A percentile compares a stretch with the other conserved stretches of the same genome.
These are phyloP conservation scores for Seira sanloemensis DNA, from an alignment of 2,888 invertebrate genomes.

Conservation along the genomic window DNA sequence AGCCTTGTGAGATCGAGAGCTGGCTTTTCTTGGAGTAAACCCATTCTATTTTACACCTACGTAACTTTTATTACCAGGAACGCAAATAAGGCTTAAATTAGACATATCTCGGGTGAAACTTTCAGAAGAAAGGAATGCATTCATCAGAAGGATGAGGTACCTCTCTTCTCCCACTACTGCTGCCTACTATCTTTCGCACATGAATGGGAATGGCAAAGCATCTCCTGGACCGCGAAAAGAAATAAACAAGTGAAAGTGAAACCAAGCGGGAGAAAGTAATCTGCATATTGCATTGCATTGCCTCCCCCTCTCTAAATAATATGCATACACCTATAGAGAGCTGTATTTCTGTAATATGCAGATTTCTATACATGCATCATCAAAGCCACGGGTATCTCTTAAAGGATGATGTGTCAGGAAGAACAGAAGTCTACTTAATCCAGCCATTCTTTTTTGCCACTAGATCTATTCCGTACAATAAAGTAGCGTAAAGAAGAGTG, in stretches of 20 bases:
- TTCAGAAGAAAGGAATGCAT: not conserved
- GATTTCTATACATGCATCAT: not conserved
- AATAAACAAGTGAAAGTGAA: conserved; percentile 54
- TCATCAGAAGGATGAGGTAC: not conserved
- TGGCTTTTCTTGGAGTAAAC: too few relatives aligned
- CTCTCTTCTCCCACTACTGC: too few relatives aligned
- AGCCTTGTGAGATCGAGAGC: too few relatives aligned
- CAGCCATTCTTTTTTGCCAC: conserved; percentile 25
- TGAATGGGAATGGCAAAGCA: not conserved
- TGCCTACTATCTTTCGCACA: not conserved
- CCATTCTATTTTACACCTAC: not conserved
- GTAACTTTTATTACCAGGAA: not conserved
- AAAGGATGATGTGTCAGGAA: conserved; percentile 49
- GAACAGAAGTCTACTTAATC: conserved; percentile 44
- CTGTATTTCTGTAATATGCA: not conserved
- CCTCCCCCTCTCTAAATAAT: not conserved
- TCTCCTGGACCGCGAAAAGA: not conserved
- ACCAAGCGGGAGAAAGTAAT: conserved; percentile 19
- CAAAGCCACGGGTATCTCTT: not conserved
- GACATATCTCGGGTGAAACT: not conserved
- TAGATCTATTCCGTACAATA: conserved; percentile 13
- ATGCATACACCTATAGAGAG: too few relatives aligned
- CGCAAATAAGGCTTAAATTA: not conserved
- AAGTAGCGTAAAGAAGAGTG: conserved; percentile 22
- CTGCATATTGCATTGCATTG: conserved; percentile 30